Evolutionary conservation across 1,140 invertebrate genomes (phyloP).

Genomic region (Yoshiicerus persimilis): DNA sequence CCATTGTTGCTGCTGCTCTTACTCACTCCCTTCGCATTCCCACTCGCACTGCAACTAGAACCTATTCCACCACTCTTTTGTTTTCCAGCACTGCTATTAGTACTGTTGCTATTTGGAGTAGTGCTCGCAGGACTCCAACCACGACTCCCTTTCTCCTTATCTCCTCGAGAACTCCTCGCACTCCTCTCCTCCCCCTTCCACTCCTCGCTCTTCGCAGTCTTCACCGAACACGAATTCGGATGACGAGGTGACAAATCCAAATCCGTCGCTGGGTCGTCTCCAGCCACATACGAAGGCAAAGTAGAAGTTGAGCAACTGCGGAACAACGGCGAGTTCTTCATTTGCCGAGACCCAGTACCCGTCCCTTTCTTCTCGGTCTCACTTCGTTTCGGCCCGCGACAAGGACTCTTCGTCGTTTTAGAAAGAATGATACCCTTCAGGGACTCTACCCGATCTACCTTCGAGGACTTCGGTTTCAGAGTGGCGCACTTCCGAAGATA

Average conservation of each 20-base stretch:
- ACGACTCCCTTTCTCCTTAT: neutral
- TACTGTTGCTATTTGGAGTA: neutral
- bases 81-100: neutral
- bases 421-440: constrained; percentile 45
- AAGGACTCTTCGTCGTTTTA: neutral
- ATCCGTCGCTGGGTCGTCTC: constrained; percentile 47
- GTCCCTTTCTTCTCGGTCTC: neutral
- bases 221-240: neutral
- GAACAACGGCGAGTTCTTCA: constrained; percentile 46
- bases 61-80: neutral
- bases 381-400: neutral
- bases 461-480: constrained; percentile 26
- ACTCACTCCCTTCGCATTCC: neutral
- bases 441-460: constrained; percentile 46
- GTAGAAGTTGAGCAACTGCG: constrained; percentile 46
- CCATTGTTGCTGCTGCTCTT: neutral
- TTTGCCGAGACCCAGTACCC: neutral
- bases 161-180: neutral
- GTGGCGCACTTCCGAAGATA: constrained; percentile 46
- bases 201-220: too few species aligned
- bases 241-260: constrained; percentile 38
- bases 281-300: constrained; percentile 46
- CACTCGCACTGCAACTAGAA: neutral
- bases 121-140: neutral
- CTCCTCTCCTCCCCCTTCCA: neutral